Percentiles rank a stretch among this genome's conserved stretches.
Evolutionary conservation across 2,888 invertebrate genomes (phyloP).

Genomic region (Odontocolon sp.): DNA sequence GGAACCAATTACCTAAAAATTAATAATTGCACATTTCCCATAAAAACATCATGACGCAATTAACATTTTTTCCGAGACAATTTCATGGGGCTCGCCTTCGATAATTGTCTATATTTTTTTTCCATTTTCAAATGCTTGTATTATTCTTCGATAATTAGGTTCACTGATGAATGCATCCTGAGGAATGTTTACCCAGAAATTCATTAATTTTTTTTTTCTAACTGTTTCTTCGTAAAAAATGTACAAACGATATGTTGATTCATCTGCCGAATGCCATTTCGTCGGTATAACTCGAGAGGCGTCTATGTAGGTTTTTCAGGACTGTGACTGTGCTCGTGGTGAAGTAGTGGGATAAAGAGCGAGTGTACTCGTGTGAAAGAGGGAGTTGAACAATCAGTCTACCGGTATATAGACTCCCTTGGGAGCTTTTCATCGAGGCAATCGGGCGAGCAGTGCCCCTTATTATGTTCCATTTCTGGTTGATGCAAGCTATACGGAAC

Average conservation of each 20-base stretch:
- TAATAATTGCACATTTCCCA: too few relatives aligned
- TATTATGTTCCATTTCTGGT: slow-evolving; percentile 53
- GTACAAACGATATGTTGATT: not conserved
- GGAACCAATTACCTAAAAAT: too few relatives aligned
- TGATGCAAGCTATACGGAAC: slow-evolving; percentile 27
- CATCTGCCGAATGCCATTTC: not conserved
- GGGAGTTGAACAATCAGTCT: slow-evolving; percentile 67
- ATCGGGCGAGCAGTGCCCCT: slow-evolving; percentile 41
- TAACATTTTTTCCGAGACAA: too few relatives aligned
- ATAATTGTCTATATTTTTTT: not conserved
- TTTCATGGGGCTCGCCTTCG: too few relatives aligned
- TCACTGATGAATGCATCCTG: not conserved
- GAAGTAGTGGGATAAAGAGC: slow-evolving; percentile 23
- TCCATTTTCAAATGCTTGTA: not conserved
- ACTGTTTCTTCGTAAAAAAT: not conserved
- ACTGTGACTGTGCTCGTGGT: slow-evolving; percentile 33
- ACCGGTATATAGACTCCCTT: slow-evolving; percentile 67
- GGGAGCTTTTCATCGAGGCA: slow-evolving; percentile 57
- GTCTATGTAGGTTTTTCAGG: slow-evolving; percentile 48
- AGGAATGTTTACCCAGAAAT: too few relatives aligned
- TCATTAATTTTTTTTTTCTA: not conserved
- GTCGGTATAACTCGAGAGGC: slow-evolving; percentile 14
- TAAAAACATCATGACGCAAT: too few relatives aligned
- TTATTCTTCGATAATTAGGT: not conserved
- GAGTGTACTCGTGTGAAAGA: slow-evolving; percentile 29